Conservation (phyloP, 2,797 vertebrate genomes). For the Crypturellus tataupa region DNA sequence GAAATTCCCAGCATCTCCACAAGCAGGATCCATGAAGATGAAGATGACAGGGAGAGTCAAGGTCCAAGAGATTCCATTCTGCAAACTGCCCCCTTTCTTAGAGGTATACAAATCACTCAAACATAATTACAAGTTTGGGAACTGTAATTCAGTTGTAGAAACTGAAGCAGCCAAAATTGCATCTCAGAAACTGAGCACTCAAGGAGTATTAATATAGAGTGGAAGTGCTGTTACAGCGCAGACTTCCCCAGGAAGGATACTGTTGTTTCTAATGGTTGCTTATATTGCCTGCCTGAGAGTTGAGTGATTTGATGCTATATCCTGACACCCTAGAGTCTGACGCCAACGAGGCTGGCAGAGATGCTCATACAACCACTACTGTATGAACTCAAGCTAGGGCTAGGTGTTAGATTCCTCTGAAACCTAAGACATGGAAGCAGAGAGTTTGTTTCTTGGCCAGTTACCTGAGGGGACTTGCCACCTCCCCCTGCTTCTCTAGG, state of each 20-base stretch:
- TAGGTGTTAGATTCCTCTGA: neutral
- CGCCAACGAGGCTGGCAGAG: neutral
- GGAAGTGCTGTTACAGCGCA: neutral
- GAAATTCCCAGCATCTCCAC: neutral
- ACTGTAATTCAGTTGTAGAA: neutral
- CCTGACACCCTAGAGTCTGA: neutral
- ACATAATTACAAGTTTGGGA: neutral
- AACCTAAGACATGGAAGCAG: neutral
- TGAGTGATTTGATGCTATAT: neutral
- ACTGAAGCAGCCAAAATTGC: neutral
- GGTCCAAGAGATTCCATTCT: neutral
- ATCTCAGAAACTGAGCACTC: neutral
- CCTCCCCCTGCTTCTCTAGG: slow-evolving; percentile 88
- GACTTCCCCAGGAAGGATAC: neutral
- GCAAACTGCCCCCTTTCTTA: neutral
- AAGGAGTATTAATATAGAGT: neutral
- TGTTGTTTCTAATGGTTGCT: neutral
- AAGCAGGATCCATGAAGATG: neutral
- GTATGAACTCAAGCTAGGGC: neutral
- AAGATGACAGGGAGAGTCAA: neutral
- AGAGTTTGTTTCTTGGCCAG: neutral
- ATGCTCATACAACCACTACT: neutral
- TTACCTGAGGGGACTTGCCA: slow-evolving; percentile 92
- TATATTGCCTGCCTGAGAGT: neutral
- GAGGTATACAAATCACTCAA: neutral